phyloP scores from a whole-genome alignment of 2,797 vertebrate genomes.

The Gallinago nigripennis region DNA sequence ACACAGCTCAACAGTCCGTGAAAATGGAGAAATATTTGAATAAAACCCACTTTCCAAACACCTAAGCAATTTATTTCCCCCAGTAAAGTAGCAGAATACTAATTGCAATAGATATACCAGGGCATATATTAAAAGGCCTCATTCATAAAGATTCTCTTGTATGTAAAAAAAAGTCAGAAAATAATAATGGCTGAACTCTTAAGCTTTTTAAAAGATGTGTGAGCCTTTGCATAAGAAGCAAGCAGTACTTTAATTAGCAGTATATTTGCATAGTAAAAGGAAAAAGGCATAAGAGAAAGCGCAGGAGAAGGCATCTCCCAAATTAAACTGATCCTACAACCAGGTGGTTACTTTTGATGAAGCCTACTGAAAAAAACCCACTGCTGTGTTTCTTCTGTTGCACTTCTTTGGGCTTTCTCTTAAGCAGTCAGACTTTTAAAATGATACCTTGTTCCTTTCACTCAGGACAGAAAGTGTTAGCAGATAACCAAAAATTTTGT shows the following conservation, averaged over 20 bases:
- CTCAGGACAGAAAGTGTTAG: background rate
- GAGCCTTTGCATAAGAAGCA: background rate
- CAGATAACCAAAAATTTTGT: background rate
- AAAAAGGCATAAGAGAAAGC: background rate
- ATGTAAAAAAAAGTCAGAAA: background rate
- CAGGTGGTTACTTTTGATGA: background rate
- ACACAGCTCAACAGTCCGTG: rapidly evolving
- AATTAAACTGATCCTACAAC: background rate
- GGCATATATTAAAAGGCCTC: background rate
- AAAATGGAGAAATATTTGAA: background rate
- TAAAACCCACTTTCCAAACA: background rate
- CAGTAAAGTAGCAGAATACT: background rate
- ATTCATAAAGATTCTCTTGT: background rate
- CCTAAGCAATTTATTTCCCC: background rate
- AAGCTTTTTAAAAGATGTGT: background rate
- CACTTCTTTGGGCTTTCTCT: background rate
- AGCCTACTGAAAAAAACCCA: no score
- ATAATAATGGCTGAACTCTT: background rate
- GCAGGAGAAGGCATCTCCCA: background rate
- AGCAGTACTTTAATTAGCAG: background rate
- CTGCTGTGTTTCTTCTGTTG: background rate
- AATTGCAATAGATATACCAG: background rate
- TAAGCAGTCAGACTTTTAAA: background rate
- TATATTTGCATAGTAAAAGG: background rate
- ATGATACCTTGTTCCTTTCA: background rate